These are phyloP conservation scores for Poecilus cupreus DNA, from an alignment of 2,888 invertebrate genomes.

Conservation along the genomic window DNA sequence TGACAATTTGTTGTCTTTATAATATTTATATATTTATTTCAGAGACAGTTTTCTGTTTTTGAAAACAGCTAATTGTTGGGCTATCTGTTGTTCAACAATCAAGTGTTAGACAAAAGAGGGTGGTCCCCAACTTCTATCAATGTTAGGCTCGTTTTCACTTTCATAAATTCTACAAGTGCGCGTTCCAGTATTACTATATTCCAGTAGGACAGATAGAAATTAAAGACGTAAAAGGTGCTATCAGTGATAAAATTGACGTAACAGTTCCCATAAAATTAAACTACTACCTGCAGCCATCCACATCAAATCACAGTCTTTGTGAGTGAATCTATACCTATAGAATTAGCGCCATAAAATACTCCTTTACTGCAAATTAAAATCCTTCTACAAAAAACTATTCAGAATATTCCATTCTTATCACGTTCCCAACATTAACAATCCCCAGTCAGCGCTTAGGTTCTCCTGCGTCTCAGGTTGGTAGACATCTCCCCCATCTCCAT, in stretches of 20 bases:
- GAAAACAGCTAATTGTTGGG: no score
- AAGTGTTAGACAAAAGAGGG: no score
- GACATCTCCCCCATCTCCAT: background rate
- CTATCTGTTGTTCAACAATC: no score
- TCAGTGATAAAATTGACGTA: background rate
- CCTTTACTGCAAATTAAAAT: slow-evolving; percentile 37
- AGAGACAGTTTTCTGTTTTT: no score
- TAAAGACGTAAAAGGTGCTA: background rate
- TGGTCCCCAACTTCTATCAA: no score
- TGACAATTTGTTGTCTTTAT: no score
- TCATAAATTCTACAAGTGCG: no score
- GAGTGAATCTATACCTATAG: background rate
- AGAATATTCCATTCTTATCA: background rate
- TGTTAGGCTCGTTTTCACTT: no score
- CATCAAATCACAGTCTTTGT: background rate
- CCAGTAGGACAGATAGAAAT: background rate
- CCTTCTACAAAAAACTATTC: background rate
- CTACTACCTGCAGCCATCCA: background rate
- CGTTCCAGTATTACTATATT: no score
- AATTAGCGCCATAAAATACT: background rate
- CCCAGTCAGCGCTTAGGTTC: background rate
- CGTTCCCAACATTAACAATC: slow-evolving; percentile 42
- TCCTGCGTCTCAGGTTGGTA: background rate
- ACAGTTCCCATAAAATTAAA: background rate
- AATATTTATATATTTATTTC: no score